A percentile compares a stretch with the other conserved stretches of the same genome.
Conservation (phyloP, 2,888 invertebrate genomes). For the Drosophila anceps region DNA sequence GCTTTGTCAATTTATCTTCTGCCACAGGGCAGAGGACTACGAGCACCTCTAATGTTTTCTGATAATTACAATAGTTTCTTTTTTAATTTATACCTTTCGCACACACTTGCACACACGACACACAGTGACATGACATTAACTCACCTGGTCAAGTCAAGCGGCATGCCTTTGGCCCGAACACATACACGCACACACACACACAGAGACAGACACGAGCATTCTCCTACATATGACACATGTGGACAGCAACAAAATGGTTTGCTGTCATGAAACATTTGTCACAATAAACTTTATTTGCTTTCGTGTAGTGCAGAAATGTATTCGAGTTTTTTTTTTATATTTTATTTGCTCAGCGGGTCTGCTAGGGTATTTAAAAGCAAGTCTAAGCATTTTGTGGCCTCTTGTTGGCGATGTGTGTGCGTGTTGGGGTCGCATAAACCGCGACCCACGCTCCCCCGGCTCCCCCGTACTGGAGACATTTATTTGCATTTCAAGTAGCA, state of each 20-base stretch:
- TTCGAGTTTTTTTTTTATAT: conserved; percentile 10
- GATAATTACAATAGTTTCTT: conserved; percentile 72
- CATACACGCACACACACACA: conserved; percentile 10
- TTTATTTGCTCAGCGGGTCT: conserved; percentile 49
- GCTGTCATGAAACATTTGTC: conserved; percentile 81
- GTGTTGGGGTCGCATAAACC: conserved; percentile 70
- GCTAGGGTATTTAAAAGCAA: conserved; percentile 66
- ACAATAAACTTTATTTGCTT: conserved; percentile 80
- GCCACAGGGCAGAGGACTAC: conserved; percentile 29
- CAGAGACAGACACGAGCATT: conserved; percentile 1
- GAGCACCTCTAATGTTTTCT: conserved; percentile 67
- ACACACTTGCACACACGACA: conserved; percentile 16
- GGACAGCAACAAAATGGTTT: conserved; percentile 60
- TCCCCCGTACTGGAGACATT: conserved; percentile 53
- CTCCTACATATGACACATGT: conserved; percentile 26
- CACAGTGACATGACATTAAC: conserved; percentile 14
- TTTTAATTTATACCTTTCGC: conserved; percentile 49
- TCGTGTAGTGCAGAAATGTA: conserved; percentile 59
- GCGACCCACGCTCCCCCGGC: conserved; percentile 17
- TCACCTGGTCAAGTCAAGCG: conserved; percentile 41
- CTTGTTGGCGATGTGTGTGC: conserved; percentile 42
- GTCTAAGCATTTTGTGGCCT: conserved; percentile 58
- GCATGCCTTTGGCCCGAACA: conserved; percentile 1
- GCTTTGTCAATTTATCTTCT: conserved; percentile 63
- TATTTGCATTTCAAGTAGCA: conserved; percentile 59